A percentile compares a stretch with the other conserved stretches of the same genome.
These are phyloP conservation scores for Zaprionus ghesquierei DNA, from an alignment of 1,140 invertebrate species.

Conservation along the genomic window DNA sequence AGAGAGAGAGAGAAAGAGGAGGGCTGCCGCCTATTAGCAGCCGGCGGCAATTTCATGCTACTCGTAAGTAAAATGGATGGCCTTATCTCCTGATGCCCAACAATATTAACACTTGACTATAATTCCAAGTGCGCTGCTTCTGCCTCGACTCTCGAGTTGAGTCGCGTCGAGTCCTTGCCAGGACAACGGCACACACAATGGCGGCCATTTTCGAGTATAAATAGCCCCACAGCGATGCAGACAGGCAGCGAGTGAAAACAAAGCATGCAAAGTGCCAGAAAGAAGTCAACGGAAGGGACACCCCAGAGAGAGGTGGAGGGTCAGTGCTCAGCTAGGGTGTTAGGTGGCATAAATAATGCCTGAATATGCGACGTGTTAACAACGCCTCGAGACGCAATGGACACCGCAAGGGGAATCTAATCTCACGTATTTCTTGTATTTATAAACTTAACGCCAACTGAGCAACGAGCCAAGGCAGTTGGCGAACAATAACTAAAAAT, in stretches of 20 bases:
- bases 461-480: not conserved
- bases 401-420: constrained; percentile 14
- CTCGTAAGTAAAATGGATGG: constrained; percentile 49
- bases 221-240: constrained; percentile 29
- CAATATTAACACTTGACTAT: constrained; percentile 69
- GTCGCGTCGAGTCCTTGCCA: not conserved
- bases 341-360: constrained; percentile 60
- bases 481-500: constrained; percentile 25
- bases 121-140: constrained; percentile 36
- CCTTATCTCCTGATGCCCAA: constrained; percentile 58
- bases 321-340: not conserved
- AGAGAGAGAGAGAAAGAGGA: not conserved
- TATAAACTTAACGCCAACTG: constrained; percentile 46
- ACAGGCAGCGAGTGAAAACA: constrained; percentile 46
- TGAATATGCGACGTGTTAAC: constrained; percentile 73
- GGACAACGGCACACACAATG: constrained; percentile 15
- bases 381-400: constrained; percentile 48
- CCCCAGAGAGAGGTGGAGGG: not conserved
- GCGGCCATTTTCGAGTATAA: constrained; percentile 58
- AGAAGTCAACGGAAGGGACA: constrained; percentile 1
- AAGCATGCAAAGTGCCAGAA: constrained; percentile 42
- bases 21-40: constrained; percentile 33
- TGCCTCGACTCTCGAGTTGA: not conserved
- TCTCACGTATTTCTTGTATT: constrained; percentile 35
- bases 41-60: constrained; percentile 46